phyloP scores from a whole-genome alignment of 2,113 vertebrate species.

The Rhynchomys soricoides region DNA sequence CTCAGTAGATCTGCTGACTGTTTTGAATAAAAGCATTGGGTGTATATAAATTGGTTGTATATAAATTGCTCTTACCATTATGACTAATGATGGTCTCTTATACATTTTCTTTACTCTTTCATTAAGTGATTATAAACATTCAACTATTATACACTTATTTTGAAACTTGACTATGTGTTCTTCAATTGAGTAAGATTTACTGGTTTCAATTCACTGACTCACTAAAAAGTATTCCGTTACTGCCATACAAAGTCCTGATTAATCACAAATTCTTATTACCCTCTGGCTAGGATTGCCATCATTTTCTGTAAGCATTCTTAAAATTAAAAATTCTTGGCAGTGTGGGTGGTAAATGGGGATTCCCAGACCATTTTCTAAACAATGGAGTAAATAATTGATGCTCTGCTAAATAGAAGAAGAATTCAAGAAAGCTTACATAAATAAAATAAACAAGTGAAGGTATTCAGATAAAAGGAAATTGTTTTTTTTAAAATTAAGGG shows the following conservation, averaged over 20 bases:
- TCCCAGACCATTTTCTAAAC: conserved; percentile 45
- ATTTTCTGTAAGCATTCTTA: conserved; percentile 43
- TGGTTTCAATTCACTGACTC: conserved; percentile 38
- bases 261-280: conserved; percentile 27
- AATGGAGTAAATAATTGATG: conserved; percentile 59
- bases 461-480: conserved; percentile 27
- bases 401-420: conserved; percentile 15
- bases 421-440: not conserved
- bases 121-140: conserved; percentile 36
- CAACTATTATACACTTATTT: conserved; percentile 24
- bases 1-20: conserved; percentile 15
- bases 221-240: conserved; percentile 42
- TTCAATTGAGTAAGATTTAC: conserved; percentile 46
- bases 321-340: conserved; percentile 41
- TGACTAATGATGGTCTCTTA: not conserved
- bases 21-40: not conserved
- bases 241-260: conserved; percentile 17
- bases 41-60: conserved; percentile 32
- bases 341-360: not conserved
- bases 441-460: conserved; percentile 6
- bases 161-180: conserved; percentile 46
- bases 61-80: conserved; percentile 14
- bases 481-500: not conserved
- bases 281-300: conserved; percentile 22
- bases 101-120: conserved; percentile 26